Conservation (phyloP, 2,888 invertebrate species). For the Philopedon plagiatum region DNA sequence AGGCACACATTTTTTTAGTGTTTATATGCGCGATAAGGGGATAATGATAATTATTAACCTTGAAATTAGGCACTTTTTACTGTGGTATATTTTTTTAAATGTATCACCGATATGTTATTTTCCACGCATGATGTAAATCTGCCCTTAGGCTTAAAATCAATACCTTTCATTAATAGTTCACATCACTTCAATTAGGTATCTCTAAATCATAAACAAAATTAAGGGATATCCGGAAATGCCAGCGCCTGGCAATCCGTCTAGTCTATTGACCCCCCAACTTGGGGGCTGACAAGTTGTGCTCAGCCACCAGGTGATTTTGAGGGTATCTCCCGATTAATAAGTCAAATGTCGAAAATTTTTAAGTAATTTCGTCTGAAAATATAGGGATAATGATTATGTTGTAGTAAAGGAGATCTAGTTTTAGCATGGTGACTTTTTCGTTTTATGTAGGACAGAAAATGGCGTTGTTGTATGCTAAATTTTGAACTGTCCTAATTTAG, state of each 20-base stretch:
- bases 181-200: constrained; percentile 14
- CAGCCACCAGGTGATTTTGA: constrained; percentile 16
- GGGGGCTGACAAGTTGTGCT: constrained; percentile 14
- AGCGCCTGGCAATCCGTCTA: constrained; percentile 32
- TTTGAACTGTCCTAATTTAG: too few relatives aligned
- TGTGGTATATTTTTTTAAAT: too few relatives aligned
- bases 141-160: not conserved
- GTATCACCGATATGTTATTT: too few relatives aligned
- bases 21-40: too few relatives aligned
- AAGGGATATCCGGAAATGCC: constrained; percentile 30
- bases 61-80: too few relatives aligned
- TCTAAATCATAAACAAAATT: not conserved
- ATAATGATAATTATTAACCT: too few relatives aligned
- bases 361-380: not conserved
- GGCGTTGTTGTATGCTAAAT: too few relatives aligned
- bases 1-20: too few relatives aligned
- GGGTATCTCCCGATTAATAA: constrained; percentile 2
- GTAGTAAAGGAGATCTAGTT: too few relatives aligned
- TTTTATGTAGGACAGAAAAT: too few relatives aligned
- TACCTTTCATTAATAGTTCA: not conserved
- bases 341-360: constrained; percentile 1
- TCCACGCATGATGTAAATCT: not conserved
- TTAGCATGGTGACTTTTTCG: too few relatives aligned
- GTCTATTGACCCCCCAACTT: constrained; percentile 24
- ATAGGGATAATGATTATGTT: not conserved